Evolutionary conservation across 2,113 vertebrate species (phyloP).

Genomic region (Typhlomys cinereus): DNA sequence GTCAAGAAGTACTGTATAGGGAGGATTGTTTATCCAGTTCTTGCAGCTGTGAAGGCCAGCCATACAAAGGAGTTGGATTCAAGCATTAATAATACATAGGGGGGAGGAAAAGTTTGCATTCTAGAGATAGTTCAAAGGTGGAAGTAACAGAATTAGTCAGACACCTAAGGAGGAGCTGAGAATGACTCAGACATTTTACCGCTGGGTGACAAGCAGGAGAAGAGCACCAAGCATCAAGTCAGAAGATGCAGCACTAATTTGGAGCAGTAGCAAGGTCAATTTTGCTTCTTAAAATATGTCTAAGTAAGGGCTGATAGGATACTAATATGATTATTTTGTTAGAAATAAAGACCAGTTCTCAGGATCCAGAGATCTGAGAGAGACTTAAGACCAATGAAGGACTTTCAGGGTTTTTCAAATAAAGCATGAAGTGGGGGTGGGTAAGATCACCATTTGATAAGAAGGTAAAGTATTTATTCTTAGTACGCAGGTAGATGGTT

Average conservation of each 20-base stretch:
- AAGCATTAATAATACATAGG: neutral
- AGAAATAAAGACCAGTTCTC: neutral
- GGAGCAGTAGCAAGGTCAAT: neutral
- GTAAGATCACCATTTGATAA: neutral
- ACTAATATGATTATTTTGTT: neutral
- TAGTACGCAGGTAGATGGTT: neutral
- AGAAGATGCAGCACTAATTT: neutral
- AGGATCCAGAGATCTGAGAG: too few species aligned
- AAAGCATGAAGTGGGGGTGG: neutral
- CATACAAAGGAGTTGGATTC: neutral
- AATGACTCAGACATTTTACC: constrained; percentile 45
- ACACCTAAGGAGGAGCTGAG: constrained; percentile 53
- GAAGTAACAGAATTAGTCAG: constrained; percentile 47
- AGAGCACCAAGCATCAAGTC: neutral
- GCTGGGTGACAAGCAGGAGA: neutral
- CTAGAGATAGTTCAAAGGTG: neutral
- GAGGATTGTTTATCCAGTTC: neutral
- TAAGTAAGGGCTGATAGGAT: neutral
- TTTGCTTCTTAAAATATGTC: neutral
- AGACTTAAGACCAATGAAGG: neutral
- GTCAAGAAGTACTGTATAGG: neutral
- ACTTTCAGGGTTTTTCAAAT: neutral
- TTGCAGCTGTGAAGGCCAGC: neutral
- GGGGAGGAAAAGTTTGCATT: neutral
- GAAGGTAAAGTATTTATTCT: neutral